A percentile compares a stretch with the other conserved stretches of the same genome.
Evolutionary conservation across 2,797 vertebrate genomes (phyloP).

Genomic region (Tokudaia muenninki): DNA sequence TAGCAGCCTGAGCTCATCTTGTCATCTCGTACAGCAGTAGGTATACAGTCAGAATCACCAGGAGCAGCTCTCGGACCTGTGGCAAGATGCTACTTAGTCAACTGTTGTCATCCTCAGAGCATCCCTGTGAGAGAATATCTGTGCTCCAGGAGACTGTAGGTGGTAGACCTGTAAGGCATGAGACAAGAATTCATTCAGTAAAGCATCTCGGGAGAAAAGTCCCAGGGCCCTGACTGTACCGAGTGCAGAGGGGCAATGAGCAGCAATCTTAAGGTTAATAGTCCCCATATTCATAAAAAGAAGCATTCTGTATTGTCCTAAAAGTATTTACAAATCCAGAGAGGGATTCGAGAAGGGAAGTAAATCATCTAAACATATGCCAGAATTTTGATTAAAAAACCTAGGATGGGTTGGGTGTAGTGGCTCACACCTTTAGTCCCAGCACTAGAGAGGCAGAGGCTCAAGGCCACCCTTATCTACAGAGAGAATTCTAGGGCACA

Average conservation of each 20-base stretch:
- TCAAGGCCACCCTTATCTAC: background rate
- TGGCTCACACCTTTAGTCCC: background rate
- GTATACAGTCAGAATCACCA: too few relatives aligned
- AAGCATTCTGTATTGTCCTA: background rate
- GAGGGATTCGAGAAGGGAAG: background rate
- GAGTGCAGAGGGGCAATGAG: background rate
- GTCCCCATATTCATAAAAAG: background rate
- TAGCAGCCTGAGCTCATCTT: background rate
- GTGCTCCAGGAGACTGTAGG: background rate
- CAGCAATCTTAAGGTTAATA: background rate
- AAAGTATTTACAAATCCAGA: background rate
- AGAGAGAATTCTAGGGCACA: background rate
- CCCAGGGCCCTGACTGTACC: background rate
- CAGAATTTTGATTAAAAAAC: background rate
- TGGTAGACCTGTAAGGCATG: background rate
- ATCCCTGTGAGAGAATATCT: background rate
- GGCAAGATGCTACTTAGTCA: background rate
- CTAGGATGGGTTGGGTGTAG: background rate
- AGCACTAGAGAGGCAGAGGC: background rate
- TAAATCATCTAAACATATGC: background rate
- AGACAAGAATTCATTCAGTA: background rate
- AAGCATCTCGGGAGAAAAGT: background rate
- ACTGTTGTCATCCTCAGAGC: background rate
- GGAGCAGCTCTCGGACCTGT: background rate
- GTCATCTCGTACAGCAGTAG: too few relatives aligned